These are phyloP conservation scores for Sclerurus mexicanus DNA, from an alignment of 2,113 vertebrate genomes.

Conservation along the genomic window DNA sequence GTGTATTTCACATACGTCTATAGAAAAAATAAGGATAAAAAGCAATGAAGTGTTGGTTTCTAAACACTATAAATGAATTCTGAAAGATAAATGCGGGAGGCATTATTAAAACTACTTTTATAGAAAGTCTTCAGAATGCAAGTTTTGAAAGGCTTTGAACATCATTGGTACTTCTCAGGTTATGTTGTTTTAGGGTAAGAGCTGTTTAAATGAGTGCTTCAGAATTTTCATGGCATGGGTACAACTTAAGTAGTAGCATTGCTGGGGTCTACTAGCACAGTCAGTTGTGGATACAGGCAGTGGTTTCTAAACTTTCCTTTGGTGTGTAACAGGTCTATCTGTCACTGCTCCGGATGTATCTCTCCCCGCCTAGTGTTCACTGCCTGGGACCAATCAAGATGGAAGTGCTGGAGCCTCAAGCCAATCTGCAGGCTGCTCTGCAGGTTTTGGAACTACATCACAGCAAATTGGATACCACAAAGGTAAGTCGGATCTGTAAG, in stretches of 20 bases:
- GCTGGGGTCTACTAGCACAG: not conserved
- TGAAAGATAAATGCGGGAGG: not conserved
- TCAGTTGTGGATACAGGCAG: not conserved
- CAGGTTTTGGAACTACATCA: conserved; percentile 93
- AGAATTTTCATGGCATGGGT: not conserved
- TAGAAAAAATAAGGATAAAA: not conserved
- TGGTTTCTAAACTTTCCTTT: not conserved
- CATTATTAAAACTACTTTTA: not conserved
- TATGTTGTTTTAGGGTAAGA: not conserved
- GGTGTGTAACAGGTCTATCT: conserved; percentile 87
- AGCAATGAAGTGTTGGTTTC: not conserved
- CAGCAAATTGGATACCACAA: conserved; percentile 95
- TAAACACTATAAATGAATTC: not conserved
- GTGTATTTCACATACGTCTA: not conserved
- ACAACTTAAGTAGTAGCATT: not conserved
- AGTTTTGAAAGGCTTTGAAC: not conserved
- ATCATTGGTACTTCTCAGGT: not conserved
- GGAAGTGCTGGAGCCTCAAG: conserved; percentile 88
- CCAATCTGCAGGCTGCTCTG: conserved; percentile 92
- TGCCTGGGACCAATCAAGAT: conserved; percentile 95
- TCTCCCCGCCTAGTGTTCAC: conserved; percentile 93
- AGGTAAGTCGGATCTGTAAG: conserved; percentile 72
- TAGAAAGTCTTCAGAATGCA: not conserved
- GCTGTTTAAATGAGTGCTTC: not conserved
- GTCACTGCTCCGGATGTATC: conserved; percentile 95